Evolutionary conservation across 2,797 vertebrate species (phyloP), one percentile per base, ranked within the genome.

Genomic region (Phrynocephalus vlangalii): DNA sequence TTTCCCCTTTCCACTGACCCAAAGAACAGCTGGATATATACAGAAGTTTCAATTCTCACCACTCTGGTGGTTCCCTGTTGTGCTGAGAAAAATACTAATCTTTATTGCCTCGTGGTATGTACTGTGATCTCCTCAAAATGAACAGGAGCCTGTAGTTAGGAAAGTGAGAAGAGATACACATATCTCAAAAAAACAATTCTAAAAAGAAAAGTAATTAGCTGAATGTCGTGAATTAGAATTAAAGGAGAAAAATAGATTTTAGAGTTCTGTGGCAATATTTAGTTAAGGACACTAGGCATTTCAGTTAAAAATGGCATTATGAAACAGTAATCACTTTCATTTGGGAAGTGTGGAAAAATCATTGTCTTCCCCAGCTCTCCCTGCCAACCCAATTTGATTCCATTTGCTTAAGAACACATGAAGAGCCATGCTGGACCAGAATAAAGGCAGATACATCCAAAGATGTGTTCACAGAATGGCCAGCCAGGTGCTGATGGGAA

Each of bases 171-270:
- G 16, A 87, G n/a, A 67, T 15, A 13, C 4, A n/a, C 48, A 20
- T 76, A 63, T 56, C 8, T 52, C 13, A 82, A 82, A 44, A 44
- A 67, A 82, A 82, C 5, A 82, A 77, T 48, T 72, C 33, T 24
- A 52, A 52, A 81, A 73, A 71, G 50, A 83, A 81, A 73, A 81
- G 20, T 67, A 87, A 87, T 87, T 33, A 33, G 48, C 44, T 76
- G 52, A 86, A 68, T 56, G 63, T 9, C 30, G 67, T 76, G 68
- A 72, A 72, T n/a, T 80, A 9, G 71, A 38, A 22, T 60, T 60
- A 80, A 52, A 56, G 44, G 28, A 52, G 44, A 24, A 30, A 71
- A 83, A 70, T n/a, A 83, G 8, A 30, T 83, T 18, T 30, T 70
- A 44, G 33, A 15, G 11, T 79, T 79, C 50, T 33, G n/a, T 18